These are phyloP conservation scores for Strigops habroptila DNA, from an alignment of 2,113 vertebrate species.

Conservation along the genomic window DNA sequence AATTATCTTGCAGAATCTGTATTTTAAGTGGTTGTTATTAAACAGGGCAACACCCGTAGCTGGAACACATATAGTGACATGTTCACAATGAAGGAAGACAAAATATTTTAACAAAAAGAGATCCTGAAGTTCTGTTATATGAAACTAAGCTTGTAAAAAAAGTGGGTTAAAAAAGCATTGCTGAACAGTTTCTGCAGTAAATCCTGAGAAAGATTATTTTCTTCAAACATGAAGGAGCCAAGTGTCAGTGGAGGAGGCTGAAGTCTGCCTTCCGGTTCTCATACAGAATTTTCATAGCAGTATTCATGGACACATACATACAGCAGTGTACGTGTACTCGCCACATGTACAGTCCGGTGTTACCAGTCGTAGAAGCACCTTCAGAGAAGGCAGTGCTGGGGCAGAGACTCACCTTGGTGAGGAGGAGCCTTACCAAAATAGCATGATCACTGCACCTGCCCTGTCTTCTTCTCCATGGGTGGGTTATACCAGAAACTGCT, in stretches of 20 bases:
- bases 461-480: accelerated
- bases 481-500: background rate
- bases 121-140: background rate
- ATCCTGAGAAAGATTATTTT: background rate
- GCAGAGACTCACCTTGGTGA: background rate
- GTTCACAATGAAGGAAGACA: background rate
- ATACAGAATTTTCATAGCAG: background rate
- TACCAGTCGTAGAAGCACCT: background rate
- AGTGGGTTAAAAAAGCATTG: background rate
- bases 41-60: background rate
- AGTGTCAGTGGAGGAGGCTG: background rate
- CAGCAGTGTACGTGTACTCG: background rate
- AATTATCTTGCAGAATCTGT: background rate
- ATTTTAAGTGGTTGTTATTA: background rate
- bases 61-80: background rate
- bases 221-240: background rate
- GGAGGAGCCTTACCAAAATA: background rate
- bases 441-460: background rate
- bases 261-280: background rate
- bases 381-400: background rate
- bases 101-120: background rate
- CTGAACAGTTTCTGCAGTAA: background rate
- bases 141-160: background rate
- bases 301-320: accelerated
- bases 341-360: background rate